Percentiles rank a stretch among this genome's conserved stretches.
Evolutionary conservation across 2,888 invertebrate species (phyloP).

Genomic region (Thyatira batis): DNA sequence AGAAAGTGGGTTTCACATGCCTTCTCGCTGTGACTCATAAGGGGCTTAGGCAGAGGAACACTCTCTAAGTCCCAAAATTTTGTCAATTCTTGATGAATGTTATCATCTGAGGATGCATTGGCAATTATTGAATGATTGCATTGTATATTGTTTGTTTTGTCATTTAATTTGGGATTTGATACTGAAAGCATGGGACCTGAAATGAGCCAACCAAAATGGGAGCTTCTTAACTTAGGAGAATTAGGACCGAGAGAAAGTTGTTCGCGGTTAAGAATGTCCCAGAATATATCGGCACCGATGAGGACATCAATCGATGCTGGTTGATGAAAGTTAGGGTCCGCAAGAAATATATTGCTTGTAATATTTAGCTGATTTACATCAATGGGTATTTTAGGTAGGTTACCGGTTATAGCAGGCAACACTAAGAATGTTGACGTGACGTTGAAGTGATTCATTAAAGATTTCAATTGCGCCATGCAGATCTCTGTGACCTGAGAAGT

Average conservation of each 20-base stretch:
- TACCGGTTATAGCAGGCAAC: constrained; percentile 14
- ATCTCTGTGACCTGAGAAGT: constrained; percentile 5
- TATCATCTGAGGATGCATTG: too few species aligned
- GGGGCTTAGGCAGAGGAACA: constrained; percentile 11
- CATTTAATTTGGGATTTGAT: background rate
- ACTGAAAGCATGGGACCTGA: constrained; percentile 21
- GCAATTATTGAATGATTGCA: constrained; percentile 10
- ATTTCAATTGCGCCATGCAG: constrained; percentile 10
- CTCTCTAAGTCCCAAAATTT: constrained; percentile 31
- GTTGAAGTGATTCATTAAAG: constrained; percentile 12
- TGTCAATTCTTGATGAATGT: constrained; percentile 11
- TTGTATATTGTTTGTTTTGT: too few species aligned
- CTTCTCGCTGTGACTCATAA: constrained; percentile 14
- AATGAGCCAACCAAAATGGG: constrained; percentile 32
- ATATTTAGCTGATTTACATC: background rate
- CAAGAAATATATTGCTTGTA: constrained; percentile 11
- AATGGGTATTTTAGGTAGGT: background rate
- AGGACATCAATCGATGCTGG: constrained; percentile 16
- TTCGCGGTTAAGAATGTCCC: constrained; percentile 25
- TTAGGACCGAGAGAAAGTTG: constrained; percentile 19
- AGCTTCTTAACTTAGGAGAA: constrained; percentile 16
- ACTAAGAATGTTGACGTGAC: constrained; percentile 17
- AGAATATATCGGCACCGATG: constrained; percentile 22
- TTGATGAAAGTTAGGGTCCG: constrained; percentile 17
- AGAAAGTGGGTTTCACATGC: constrained; percentile 26